Evolutionary conservation across 2,888 invertebrate species (phyloP), one percentile per base, ranked within the genome.

Genomic region (Arge pagana): DNA sequence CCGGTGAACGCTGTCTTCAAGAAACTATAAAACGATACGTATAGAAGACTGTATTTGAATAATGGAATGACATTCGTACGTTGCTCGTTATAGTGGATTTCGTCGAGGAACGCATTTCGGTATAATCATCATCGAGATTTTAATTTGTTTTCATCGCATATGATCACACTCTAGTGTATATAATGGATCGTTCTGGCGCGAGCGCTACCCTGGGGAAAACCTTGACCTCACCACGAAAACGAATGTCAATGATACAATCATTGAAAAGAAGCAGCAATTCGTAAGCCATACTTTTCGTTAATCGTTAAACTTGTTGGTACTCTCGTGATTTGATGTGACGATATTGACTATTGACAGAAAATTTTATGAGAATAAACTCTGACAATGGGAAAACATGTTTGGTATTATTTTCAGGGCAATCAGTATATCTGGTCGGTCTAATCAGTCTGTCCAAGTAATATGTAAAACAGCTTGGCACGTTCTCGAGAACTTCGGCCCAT

Each of bases 401-500:
- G 28, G 28, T 8, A 26, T 26, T 26, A n/a, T 18, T 74, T 77
- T 52, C 56, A 82, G 82, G 26, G 78, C 81, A 36, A 74, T 80
- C 35, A 85, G 83, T 62, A 65, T 82, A 1, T 84, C 85, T 0
- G 84, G 82, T 18, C 81, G 84, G 54, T 83, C 85, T 1, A 83
- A 81, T 53, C 86, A 86, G 63, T 84, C 86, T 0, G 83, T 88
- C 13, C 88, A 91, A 76, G 81, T 92, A 5, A 83, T 93, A 35
- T 85, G 88, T 63, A 88, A 90, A 64, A 88, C 90, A 0, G 82
- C 86, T 16, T 82, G 82, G 60, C 88, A 89, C 68, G 81, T 84
- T 11, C 83, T 93, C 0, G 92, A 94, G 73, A 86, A 85, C 49
- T 93, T 86, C 79, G 94, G 94, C 0, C 81, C 86, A 21, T 85